Conservation (phyloP, 2,888 invertebrate species). For the Linnaemya tessellans region DNA sequence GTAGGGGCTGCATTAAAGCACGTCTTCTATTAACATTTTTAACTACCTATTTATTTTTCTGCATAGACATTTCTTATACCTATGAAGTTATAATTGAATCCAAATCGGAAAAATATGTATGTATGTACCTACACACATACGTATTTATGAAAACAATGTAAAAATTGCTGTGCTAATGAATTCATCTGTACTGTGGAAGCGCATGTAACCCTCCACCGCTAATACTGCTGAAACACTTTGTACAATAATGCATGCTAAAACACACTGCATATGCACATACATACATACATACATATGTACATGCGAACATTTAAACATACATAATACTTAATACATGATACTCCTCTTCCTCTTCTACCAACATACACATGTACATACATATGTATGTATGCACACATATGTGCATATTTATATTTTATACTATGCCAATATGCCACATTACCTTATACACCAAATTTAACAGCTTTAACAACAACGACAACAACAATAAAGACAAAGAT, state of each 20-base stretch:
- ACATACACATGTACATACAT: too few species aligned
- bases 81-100: too few species aligned
- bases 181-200: constrained; percentile 31
- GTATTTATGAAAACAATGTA: not conserved
- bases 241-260: constrained; percentile 35
- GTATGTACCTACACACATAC: not conserved
- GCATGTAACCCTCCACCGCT: constrained; percentile 13
- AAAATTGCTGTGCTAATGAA: constrained; percentile 30
- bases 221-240: constrained; percentile 31
- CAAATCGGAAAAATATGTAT: not conserved
- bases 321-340: too few species aligned
- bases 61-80: not conserved
- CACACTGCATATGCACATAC: constrained; percentile 19
- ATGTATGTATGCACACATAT: too few species aligned
- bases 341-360: too few species aligned
- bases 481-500: constrained; percentile 20
- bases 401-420: constrained; percentile 27
- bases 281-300: too few species aligned
- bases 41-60: not conserved
- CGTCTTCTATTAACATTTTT: not conserved
- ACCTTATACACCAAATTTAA: constrained; percentile 73
- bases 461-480: constrained; percentile 67
- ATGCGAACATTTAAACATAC: constrained; percentile 12
- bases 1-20: too few species aligned
- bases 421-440: constrained; percentile 65